Base-by-base conservation (phyloP, 2,888 invertebrate genomes). In the Stramonita haemastoma region DNA sequence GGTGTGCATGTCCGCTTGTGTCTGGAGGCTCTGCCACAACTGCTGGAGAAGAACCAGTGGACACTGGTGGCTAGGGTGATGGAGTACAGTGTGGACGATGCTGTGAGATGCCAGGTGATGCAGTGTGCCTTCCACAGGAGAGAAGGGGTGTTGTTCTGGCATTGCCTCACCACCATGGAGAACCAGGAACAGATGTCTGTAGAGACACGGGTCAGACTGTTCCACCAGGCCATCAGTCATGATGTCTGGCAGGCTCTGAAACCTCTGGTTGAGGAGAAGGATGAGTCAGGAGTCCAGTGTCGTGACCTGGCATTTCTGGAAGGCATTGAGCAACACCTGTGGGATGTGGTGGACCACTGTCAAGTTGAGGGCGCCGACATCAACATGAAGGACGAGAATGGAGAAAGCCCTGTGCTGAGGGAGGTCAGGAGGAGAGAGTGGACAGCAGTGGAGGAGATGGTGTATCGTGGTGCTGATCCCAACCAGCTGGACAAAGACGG, bases 41-140 rank as follows among this genome's bases (percentile, higher is more conserved):
- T 87, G 73, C 34, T 87, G 26, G 73, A 87, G 36, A 70, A 22
- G 73, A 73, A 87, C 17, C 87, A 87, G 73, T 87, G 87, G 87
- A 70, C 17, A 1, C 46, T 87, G 73, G 73, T 87, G 34, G 70
- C 87, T 73, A 87, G 73, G 87, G 73, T 87, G 87, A 46, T 87
- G 87, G 73, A 73, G 19, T 17, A 86, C 36, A 22, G 36, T 4
- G 66, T 86, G 70, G 86, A 86, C 26, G 86, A 86, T 26, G 70
- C 86, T 26, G 86, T 66, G 34, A 32, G 32, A 70, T 66, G 86
- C 22, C 86, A 70, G 86, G 36, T 86, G 22, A 36, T 86, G 70
- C 66, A 70, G 26, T 34, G 34, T 29, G 86, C 86, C 34, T 56
- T 86, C 32, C 29, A 60, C 26, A 70, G n/a, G 70, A 70, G 34